Percentiles rank a stretch among this genome's conserved stretches.
Evolutionary conservation across 2,113 vertebrate genomes (phyloP).

Genomic region (Aldabrachelys gigantea): DNA sequence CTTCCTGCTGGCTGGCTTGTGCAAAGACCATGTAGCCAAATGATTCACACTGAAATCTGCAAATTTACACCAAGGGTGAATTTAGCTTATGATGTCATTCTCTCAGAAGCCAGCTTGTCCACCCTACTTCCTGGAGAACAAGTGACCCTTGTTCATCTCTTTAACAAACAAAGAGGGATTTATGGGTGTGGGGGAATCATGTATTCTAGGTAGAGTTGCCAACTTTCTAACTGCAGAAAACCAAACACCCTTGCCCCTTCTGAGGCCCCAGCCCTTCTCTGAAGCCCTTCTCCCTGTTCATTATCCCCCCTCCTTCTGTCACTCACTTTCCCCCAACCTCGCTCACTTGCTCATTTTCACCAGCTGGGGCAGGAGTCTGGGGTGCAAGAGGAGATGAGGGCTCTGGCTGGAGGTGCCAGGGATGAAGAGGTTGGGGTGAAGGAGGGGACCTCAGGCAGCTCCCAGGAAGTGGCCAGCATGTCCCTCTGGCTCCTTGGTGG

Average conservation of each 20-base stretch:
- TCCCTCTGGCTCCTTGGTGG: too few relatives aligned
- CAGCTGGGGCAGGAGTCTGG: rapidly evolving
- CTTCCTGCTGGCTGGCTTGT: not conserved
- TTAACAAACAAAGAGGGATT: not conserved
- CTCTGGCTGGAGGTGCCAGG: too few relatives aligned
- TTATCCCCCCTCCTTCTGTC: not conserved
- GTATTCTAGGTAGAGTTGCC: not conserved
- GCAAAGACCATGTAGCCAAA: not conserved
- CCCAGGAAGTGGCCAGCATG: too few relatives aligned
- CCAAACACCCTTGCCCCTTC: too few relatives aligned
- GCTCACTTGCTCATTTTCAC: not conserved
- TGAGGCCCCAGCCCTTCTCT: too few relatives aligned
- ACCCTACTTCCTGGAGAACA: not conserved
- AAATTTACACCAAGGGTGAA: not conserved
- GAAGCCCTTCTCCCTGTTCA: too few relatives aligned
- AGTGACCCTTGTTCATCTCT: not conserved
- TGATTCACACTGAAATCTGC: not conserved
- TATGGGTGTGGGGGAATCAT: not conserved
- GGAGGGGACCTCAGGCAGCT: too few relatives aligned
- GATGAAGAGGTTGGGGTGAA: too few relatives aligned
- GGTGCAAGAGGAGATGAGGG: not conserved
- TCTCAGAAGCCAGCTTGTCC: not conserved
- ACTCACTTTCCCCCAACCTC: too few relatives aligned
- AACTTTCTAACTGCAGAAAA: too few relatives aligned
- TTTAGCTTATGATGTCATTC: not conserved